phyloP scores from a whole-genome alignment of 2,113 vertebrate species.

The Thymallus thymallus region DNA sequence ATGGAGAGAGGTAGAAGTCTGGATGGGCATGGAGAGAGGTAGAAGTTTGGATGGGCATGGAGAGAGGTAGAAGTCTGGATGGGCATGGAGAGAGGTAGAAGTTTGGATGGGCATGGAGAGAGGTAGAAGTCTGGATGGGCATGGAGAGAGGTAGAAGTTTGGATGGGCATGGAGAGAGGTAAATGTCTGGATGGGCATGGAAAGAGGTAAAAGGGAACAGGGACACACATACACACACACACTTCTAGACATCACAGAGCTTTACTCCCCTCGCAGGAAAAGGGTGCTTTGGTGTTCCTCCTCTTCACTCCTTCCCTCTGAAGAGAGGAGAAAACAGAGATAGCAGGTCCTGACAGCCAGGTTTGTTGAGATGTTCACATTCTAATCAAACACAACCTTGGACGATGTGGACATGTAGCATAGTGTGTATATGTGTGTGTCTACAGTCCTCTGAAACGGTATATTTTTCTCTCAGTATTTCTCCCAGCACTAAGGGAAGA shows the following conservation, averaged over 20 bases:
- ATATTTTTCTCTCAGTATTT: background rate
- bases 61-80: background rate
- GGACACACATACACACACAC: background rate
- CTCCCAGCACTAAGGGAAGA: background rate
- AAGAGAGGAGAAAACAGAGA: constrained; percentile 23
- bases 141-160: background rate
- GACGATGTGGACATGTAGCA: background rate
- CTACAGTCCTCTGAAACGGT: too few species aligned
- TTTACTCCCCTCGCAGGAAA: constrained; percentile 20
- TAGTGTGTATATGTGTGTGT: constrained; percentile 4
- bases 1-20: background rate
- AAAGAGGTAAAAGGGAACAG: background rate
- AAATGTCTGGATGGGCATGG: background rate
- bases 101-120: too few species aligned
- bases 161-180: too few species aligned
- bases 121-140: background rate
- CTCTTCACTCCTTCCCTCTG: constrained; percentile 16
- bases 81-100: background rate
- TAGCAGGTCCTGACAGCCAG: constrained; percentile 54
- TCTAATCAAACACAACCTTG: constrained; percentile 66
- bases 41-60: too few species aligned
- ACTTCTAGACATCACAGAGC: constrained; percentile 1
- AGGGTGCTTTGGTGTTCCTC: constrained; percentile 59
- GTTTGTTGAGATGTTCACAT: constrained; percentile 80
- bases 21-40: background rate